phyloP scores from a whole-genome alignment of 2,888 invertebrate genomes.

The Lithophane leautieri region DNA sequence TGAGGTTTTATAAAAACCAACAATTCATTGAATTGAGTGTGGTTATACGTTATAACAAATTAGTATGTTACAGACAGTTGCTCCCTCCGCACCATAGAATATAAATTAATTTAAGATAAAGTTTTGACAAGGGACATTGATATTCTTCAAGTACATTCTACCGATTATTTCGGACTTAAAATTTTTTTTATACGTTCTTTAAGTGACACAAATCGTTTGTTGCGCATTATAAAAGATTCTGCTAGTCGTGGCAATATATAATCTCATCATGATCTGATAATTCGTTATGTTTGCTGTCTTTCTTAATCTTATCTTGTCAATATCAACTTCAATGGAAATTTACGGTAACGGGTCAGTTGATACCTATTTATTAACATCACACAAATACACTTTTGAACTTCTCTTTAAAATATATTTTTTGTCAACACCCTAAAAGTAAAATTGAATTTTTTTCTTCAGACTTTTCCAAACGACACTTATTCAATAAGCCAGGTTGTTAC shows the following conservation, averaged over 20 bases:
- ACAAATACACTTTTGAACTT: no score
- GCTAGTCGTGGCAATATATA: neutral
- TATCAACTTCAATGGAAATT: neutral
- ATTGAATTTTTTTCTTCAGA: neutral
- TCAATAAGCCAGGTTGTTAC: constrained; percentile 32
- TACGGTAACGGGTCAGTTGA: neutral
- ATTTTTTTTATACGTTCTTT: neutral
- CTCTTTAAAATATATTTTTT: neutral
- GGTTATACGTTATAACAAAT: neutral
- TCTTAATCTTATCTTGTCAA: constrained; percentile 24
- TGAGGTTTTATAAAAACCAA: no score
- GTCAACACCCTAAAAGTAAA: neutral
- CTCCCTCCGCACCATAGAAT: neutral
- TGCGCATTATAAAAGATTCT: neutral
- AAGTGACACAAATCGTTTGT: neutral
- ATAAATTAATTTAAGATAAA: neutral
- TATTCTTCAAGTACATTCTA: constrained; percentile 2
- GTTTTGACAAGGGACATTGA: neutral
- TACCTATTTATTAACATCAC: no score
- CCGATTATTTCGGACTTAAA: neutral
- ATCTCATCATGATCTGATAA: neutral
- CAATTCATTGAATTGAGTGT: no score
- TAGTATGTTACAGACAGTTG: neutral
- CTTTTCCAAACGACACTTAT: constrained; percentile 15
- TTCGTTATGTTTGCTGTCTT: neutral